Evolutionary conservation across 2,888 invertebrate species (phyloP).

Genomic region (Hydraecia micacea): DNA sequence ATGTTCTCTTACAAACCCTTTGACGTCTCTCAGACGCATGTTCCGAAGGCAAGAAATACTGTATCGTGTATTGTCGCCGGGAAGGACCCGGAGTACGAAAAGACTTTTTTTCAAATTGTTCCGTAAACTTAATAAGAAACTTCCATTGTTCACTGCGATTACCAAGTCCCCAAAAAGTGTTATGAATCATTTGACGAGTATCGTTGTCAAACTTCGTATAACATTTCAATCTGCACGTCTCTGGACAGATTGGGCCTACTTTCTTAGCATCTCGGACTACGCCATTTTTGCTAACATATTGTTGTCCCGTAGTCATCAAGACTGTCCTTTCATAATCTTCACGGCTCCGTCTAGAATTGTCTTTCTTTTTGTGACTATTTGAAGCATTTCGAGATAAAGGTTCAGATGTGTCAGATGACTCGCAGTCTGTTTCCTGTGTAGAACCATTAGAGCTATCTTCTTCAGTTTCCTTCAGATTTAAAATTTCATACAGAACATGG

Average conservation of each 20-base stretch:
- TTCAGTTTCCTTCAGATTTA: background rate
- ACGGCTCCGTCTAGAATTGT: background rate
- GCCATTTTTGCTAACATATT: background rate
- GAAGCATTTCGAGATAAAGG: background rate
- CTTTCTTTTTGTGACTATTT: background rate
- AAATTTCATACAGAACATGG: background rate
- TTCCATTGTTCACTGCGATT: background rate
- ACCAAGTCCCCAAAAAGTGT: background rate
- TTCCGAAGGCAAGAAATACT: background rate
- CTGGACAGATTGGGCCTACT: background rate
- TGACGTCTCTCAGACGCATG: background rate
- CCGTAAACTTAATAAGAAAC: background rate
- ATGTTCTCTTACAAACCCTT: slow-evolving; percentile 1
- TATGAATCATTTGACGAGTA: background rate
- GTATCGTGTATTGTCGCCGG: background rate
- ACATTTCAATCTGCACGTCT: background rate
- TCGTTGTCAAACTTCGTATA: background rate
- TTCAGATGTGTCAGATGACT: background rate
- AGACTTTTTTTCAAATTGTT: background rate
- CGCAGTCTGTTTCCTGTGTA: background rate
- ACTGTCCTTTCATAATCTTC: background rate
- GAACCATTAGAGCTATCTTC: background rate
- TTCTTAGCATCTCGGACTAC: background rate
- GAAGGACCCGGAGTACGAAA: background rate
- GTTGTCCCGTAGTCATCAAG: background rate